Base-by-base conservation (phyloP, 2,797 vertebrate species). In the Melanotaenia trifasciata region DNA sequence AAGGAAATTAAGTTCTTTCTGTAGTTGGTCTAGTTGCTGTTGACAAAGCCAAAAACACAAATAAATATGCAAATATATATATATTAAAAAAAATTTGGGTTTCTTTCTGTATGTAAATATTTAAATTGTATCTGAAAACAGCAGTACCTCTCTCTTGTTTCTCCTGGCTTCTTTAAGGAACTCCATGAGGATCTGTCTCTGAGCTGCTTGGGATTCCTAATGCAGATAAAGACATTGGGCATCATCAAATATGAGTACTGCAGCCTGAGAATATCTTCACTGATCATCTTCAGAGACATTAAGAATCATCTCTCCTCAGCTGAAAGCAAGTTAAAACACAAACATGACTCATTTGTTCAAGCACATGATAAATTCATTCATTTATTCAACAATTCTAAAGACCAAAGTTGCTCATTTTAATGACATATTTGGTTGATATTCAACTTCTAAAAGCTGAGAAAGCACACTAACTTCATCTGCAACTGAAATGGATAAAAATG, bases 21-120 rank as follows among this genome's bases (percentile, higher is more conserved):
- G 97, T 82, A 99, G 96, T 90, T 99, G 98, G 85, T 99, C 98
- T 92, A 99, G 76, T 96, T 99, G 98, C 98, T 99, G 91, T 86
- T 66, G 35, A 81, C 26, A 38, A 20, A 85, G 1, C 1, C 22
- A 76, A 50, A 69, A 56, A 68, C 13, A 78, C 26, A 58, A 57
- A 18, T 62, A 16, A 36, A 8, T 20, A 0, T 5, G 2, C 3
- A n/a, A 7, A 22, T 4, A 3, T 26, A 3, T 9, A 1, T 3
- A 26, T 26, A 26, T 26, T 33, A 33, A 1, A 36, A 36, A 58
- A n/a, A n/a, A 3, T 2, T 9, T 5, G 24, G 18, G 30, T 30
- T 28, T 30, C 12, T 56, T 13, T 30, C 26, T 30, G 22, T 8
- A n/a, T 26, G 53, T 13, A 6, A 30, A 56, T 13, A 2, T 32